Conservation (phyloP, 30 jellyfish, hydroid and myxozoan genomes). For the Cassiopea xamachana region DNA sequence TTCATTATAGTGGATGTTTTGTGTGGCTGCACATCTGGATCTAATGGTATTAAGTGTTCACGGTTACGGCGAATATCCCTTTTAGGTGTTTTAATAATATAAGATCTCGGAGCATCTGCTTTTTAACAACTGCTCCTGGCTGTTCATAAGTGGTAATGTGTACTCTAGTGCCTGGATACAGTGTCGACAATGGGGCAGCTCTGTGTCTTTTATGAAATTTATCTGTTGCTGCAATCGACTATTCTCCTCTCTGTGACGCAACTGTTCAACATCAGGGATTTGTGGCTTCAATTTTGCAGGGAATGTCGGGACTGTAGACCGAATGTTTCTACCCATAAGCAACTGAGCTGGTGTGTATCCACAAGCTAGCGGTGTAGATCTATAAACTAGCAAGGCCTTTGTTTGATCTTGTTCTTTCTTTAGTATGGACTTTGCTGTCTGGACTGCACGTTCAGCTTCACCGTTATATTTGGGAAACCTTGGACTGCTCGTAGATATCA, state of each 20-base stretch:
- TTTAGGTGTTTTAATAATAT: neutral
- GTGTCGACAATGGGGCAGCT: neutral
- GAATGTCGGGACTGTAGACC: neutral
- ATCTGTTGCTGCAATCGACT: neutral
- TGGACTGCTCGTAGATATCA: neutral
- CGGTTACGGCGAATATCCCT: neutral
- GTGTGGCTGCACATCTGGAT: neutral
- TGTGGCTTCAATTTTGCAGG: neutral
- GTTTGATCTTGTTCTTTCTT: neutral
- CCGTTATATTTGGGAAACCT: neutral
- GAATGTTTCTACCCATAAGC: neutral
- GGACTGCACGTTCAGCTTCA: neutral
- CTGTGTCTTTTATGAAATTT: neutral
- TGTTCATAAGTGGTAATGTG: neutral
- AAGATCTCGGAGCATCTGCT: neutral
- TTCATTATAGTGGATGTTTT: neutral
- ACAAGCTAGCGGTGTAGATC: neutral
- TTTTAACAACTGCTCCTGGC: neutral
- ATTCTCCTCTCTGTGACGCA: neutral
- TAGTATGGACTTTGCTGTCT: neutral
- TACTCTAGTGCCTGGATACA: neutral
- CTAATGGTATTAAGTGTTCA: neutral
- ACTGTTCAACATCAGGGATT: neutral
- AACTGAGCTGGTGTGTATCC: neutral
- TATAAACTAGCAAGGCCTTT: neutral